A percentile compares a stretch with the other conserved stretches of the same genome.
Evolutionary conservation across 1,140 invertebrate species (phyloP).

Genomic region (Drosophila erecta): DNA sequence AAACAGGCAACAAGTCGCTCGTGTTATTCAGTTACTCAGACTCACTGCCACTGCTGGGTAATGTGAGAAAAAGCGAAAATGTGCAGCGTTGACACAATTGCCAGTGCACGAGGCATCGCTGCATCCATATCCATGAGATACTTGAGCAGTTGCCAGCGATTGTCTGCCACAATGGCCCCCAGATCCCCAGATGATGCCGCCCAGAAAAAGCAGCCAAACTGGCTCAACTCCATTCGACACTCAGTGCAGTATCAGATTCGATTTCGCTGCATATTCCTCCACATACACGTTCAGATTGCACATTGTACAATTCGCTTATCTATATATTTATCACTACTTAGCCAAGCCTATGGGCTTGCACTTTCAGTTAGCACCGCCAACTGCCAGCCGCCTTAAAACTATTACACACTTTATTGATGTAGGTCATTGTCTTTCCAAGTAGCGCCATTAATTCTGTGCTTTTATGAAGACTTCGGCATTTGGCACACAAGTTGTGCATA

Average conservation of each 20-base stretch:
- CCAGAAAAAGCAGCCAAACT: not conserved
- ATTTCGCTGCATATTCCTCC: conserved; percentile 13
- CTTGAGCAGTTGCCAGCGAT: conserved; percentile 35
- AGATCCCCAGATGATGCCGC: conserved; percentile 3
- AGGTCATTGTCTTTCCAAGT: conserved; percentile 48
- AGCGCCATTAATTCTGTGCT: conserved; percentile 49
- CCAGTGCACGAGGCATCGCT: conserved; percentile 16
- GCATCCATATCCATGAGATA: conserved; percentile 43
- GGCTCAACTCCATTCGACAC: conserved; percentile 1
- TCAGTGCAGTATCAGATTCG: conserved; percentile 8
- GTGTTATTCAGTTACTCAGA: conserved; percentile 44
- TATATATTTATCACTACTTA: too few relatives aligned
- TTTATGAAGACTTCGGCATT: conserved; percentile 45
- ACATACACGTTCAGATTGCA: not conserved
- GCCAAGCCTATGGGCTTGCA: too few relatives aligned
- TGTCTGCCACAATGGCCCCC: conserved; percentile 29
- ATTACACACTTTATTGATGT: conserved; percentile 26
- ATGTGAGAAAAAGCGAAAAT: conserved; percentile 65
- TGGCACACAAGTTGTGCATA: conserved; percentile 34
- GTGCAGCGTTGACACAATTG: conserved; percentile 72
- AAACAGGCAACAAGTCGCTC: conserved; percentile 67
- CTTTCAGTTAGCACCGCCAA: not conserved
- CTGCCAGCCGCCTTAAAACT: not conserved
- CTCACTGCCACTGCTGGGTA: conserved; percentile 24
- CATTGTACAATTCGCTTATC: too few relatives aligned